Base-by-base conservation (phyloP, 2,113 vertebrate species). In the Ramphastos sulfuratus region DNA sequence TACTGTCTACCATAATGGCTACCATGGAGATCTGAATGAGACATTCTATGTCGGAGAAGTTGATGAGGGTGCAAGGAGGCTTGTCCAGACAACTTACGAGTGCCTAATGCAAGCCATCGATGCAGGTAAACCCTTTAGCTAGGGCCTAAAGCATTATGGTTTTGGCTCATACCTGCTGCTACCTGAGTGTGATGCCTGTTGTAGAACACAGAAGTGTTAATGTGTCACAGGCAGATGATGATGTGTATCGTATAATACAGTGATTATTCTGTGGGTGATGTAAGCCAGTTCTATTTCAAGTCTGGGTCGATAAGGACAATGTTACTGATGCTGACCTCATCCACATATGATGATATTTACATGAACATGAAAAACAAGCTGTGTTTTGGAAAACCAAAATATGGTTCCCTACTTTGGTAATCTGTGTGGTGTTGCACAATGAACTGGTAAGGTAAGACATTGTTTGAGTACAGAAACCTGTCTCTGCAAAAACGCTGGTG, bases 21-120 rank as follows among this genome's bases (percentile, higher is more conserved):
- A 99, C 96, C 99, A 99, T 7, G 99, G 99, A 19, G 99, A 99
- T 97, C 98, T 99, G 82, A 99, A 99, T 2, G 99, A 99, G 97
- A 99, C 99, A 0, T 99, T 99, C 97, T 99, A 98, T 58, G 97
- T 99, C 10, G 99, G 99, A 6, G 99, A 99, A 4, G 98, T 99
- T 95, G 99, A 99, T 8, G 99, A 99, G 93, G 98, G 96, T 92
- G 98, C 98, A 15, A 98, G 98, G 97, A 99, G 97, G 74, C 98
- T 99, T 87, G 99, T 99, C 56, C 98, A 99, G 83, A 99, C 99
- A 21, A 99, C 99, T 0, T 99, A 98, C 0, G 99, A 99, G 98
- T 99, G 99, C 97, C 98, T 99, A 96, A 99, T 99, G 99, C 99
- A 99, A 97, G 98, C 99, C 93, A 99, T 99, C 0, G 99, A 99